Evolutionary conservation across 2,888 invertebrate genomes (phyloP), one percentile per base, ranked within the genome.

Genomic region (Caenorhabditis japonica): DNA sequence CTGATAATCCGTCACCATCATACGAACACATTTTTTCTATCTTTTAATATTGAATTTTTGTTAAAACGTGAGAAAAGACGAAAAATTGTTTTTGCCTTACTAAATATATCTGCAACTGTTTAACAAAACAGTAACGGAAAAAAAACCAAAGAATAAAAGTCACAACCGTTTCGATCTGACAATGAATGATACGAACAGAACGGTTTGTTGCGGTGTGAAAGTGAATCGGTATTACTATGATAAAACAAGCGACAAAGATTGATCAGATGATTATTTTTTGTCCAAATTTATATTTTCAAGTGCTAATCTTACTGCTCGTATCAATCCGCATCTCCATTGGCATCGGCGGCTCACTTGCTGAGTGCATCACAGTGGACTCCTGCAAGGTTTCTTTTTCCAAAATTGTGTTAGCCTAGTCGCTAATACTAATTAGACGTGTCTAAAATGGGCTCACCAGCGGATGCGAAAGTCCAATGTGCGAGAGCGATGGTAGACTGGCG

Each of bases 251-350:
- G 23, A 23, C 58, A 23, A 51, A 17, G 44, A 39, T 44, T 38
- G 39, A 49, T 56, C 27, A 19, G 47, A 64, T 55, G 38, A 41
- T 47, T 46, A 25, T 33, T 55, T 47, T 13, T 47, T 17, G 15
- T 15, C 34, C 38, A 21, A 19, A 1, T 33, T 13, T 33, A 17
- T 34, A n/a, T 41, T 41, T 38, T 47, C 27, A 25, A 52, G 17
- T 17, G 21, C 21, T 34, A n/a, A 80, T 88, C 89, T 89, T 81
- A 90, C 91, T 95, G 90, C 95, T 96, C 83, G 96, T 97, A 91
- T 97, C 87, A 51, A 86, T 79, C 70, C 89, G 86, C 84, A 88
- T 87, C 87, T 85, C 88, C 58, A 59, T 66, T 19, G 64, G 56
- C 59, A 64, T 59, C 59, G 64, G 56, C 59, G 72, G 64, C 59